These are phyloP conservation scores for Notodonta ziczac DNA, from an alignment of 2,888 invertebrate genomes.

Conservation along the genomic window DNA sequence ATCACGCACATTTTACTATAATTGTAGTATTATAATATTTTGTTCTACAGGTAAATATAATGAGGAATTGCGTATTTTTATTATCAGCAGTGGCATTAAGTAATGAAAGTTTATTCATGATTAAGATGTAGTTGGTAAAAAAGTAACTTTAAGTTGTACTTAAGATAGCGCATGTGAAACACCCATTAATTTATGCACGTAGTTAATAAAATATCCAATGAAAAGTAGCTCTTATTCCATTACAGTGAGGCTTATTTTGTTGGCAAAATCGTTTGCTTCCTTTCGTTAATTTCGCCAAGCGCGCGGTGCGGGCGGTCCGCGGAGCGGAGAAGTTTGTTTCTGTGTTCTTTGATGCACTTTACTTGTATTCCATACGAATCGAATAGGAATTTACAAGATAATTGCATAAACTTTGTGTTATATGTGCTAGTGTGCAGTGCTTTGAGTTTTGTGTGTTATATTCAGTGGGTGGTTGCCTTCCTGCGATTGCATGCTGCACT, in stretches of 20 bases:
- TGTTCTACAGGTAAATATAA: no score
- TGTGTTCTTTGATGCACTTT: conserved; percentile 46
- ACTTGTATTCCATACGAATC: conserved; percentile 33
- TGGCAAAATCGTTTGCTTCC: conserved; percentile 8
- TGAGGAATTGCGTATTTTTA: no score
- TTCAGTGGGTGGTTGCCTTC: conserved; percentile 30
- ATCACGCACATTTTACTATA: no score
- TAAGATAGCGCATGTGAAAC: not conserved
- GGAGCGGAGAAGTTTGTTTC: conserved; percentile 34
- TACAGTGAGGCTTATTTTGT: conserved; percentile 12
- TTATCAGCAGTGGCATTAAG: no score
- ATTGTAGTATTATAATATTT: no score
- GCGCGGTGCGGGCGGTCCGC: conserved; percentile 40
- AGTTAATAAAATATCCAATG: conserved; percentile 13
- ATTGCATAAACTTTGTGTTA: conserved; percentile 30
- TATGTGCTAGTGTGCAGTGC: conserved; percentile 42
- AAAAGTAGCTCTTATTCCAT: conserved; percentile 25
- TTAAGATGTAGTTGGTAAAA: no score
- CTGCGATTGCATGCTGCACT: conserved; percentile 46
- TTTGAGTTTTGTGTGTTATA: conserved; percentile 37
- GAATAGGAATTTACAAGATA: conserved; percentile 28
- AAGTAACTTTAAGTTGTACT: not conserved
- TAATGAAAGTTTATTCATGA: no score
- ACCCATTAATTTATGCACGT: conserved; percentile 25
- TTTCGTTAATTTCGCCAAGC: conserved; percentile 29